Percentiles rank a stretch among this genome's conserved stretches.
phyloP scores from a whole-genome alignment of 2,888 invertebrate species.

The Meta bourneti region DNA sequence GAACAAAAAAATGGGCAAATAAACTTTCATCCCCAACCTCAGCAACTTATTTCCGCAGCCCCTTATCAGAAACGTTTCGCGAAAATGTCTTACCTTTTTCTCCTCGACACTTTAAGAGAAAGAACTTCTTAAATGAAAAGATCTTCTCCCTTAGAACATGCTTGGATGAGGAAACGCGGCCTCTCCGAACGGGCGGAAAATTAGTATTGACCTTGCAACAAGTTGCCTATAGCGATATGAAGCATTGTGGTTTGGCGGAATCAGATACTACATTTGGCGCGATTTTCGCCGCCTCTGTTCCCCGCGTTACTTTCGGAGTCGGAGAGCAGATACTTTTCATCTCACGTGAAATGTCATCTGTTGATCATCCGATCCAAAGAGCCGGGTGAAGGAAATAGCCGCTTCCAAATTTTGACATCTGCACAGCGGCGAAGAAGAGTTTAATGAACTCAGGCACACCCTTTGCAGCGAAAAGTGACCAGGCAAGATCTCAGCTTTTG shows the following conservation, averaged over 20 bases:
- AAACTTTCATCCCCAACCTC: too few species aligned
- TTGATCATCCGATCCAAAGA: too few species aligned
- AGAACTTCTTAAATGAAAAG: too few species aligned
- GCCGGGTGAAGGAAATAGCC: not conserved
- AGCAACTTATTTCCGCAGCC: too few species aligned
- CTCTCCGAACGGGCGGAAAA: not conserved
- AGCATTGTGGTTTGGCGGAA: not conserved
- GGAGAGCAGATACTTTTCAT: too few species aligned
- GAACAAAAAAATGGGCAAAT: too few species aligned
- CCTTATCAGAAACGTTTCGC: too few species aligned
- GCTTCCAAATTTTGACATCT: not conserved
- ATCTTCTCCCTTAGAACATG: not conserved
- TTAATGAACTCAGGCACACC: not conserved
- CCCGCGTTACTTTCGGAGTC: too few species aligned
- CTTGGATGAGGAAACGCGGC: not conserved
- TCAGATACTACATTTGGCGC: constrained; percentile 2
- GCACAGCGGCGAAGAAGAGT: not conserved
- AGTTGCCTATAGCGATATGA: not conserved
- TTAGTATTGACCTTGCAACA: constrained; percentile 15
- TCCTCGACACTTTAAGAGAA: too few species aligned
- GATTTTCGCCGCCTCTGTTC: not conserved
- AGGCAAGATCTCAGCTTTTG: not conserved
- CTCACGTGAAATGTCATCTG: too few species aligned
- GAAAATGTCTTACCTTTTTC: too few species aligned
- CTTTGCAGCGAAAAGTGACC: not conserved